Conservation (phyloP, 2,113 vertebrate genomes). For the Recurvirostra avosetta region DNA sequence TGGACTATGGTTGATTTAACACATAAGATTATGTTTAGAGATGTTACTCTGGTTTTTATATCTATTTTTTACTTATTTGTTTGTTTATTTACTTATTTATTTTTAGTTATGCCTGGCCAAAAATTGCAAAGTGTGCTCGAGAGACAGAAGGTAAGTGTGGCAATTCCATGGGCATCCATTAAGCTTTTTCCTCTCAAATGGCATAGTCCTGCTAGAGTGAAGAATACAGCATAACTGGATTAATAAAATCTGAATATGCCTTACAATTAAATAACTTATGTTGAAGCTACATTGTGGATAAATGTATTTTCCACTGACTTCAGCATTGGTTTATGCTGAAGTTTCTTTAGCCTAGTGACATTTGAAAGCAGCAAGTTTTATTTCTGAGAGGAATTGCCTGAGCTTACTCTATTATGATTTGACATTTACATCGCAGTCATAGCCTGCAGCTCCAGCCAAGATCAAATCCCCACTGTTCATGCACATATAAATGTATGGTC, state of each 20-base stretch:
- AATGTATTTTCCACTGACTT: constrained; percentile 11
- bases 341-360: constrained; percentile 51
- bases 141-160: neutral
- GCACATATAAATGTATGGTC: constrained; percentile 23
- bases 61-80: neutral
- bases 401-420: constrained; percentile 53
- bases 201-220: neutral
- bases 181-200: neutral
- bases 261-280: constrained; percentile 5
- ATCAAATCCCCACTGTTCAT: constrained; percentile 35
- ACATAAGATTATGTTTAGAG: neutral
- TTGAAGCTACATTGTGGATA: neutral
- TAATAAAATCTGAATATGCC: constrained; percentile 11
- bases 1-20: neutral
- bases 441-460: constrained; percentile 48
- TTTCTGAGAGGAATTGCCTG: constrained; percentile 46
- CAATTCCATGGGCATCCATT: neutral
- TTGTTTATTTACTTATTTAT: neutral
- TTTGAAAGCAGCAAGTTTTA: constrained; percentile 57
- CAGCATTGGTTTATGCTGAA: neutral
- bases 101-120: neutral
- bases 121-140: neutral
- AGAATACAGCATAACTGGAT: neutral
- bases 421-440: constrained; percentile 55
- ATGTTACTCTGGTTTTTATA: neutral